Evolutionary conservation across 1,140 invertebrate species (phyloP).

Genomic region (Drepana arcuata): DNA sequence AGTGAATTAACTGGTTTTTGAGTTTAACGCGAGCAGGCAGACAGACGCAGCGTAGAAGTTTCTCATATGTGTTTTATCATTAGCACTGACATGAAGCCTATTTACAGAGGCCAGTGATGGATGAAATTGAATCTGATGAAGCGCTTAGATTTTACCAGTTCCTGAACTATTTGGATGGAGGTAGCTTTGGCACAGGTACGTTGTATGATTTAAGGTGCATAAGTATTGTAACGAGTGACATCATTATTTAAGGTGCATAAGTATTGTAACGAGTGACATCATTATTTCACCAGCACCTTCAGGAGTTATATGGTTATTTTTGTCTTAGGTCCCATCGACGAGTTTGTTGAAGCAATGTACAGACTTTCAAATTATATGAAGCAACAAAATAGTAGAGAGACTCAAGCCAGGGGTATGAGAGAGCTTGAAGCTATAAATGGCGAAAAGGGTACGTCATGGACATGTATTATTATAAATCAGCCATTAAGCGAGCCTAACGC

Average conservation of each 20-base stretch:
- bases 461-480: too few relatives aligned
- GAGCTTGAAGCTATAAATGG: slow-evolving; percentile 61
- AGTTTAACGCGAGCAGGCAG: too few relatives aligned
- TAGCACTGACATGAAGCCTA: neutral
- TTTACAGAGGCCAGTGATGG: slow-evolving; percentile 60
- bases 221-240: too few relatives aligned
- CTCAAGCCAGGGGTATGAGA: slow-evolving; percentile 53
- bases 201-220: too few relatives aligned
- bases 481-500: too few relatives aligned
- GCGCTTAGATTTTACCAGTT: slow-evolving; percentile 60
- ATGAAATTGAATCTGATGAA: slow-evolving; percentile 65
- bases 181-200: slow-evolving; percentile 60
- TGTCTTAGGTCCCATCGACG: slow-evolving; percentile 52
- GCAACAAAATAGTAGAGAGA: slow-evolving; percentile 58
- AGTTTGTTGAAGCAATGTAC: slow-evolving; percentile 62
- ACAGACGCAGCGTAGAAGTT: too few relatives aligned
- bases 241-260: too few relatives aligned
- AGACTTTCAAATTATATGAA: slow-evolving; percentile 57
- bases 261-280: too few relatives aligned
- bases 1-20: too few relatives aligned
- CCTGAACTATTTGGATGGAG: slow-evolving; percentile 60
- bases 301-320: too few relatives aligned
- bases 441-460: slow-evolving; percentile 42
- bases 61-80: too few relatives aligned
- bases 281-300: too few relatives aligned